phyloP scores from a whole-genome alignment of 2,888 invertebrate genomes.

The Ligdia adustata region DNA sequence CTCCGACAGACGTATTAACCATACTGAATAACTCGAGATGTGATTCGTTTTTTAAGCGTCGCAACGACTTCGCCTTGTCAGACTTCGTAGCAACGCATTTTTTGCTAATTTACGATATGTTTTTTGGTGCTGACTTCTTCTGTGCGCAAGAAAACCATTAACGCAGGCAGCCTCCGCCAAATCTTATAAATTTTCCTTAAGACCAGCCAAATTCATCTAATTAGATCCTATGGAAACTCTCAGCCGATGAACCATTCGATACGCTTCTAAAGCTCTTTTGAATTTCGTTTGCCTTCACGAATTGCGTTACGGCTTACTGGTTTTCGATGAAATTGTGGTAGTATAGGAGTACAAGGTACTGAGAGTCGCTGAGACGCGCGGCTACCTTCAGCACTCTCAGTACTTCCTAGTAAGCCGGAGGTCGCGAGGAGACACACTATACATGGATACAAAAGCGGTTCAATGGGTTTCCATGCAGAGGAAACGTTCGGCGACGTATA shows the following conservation, averaged over 20 bases:
- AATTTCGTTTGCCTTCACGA: conserved; percentile 11
- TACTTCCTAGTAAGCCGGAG: conserved; percentile 23
- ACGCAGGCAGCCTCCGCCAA: neutral
- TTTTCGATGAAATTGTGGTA: conserved; percentile 20
- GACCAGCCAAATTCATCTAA: neutral
- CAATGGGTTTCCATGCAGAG: conserved; percentile 7
- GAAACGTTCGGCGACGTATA: conserved; percentile 11
- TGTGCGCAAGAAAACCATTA: neutral
- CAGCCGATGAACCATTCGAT: conserved; percentile 12
- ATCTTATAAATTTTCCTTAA: neutral
- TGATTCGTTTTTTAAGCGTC: conserved; percentile 45
- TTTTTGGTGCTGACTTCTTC: conserved; percentile 7
- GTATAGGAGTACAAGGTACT: conserved; percentile 11
- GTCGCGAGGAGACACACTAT: no score
- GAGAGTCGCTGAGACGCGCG: conserved; percentile 7
- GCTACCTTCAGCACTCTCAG: conserved; percentile 14
- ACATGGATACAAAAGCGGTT: no score
- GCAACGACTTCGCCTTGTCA: neutral
- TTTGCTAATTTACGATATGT: conserved; percentile 4
- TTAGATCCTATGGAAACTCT: conserved; percentile 9
- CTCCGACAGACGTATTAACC: conserved; percentile 39
- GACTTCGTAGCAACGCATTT: neutral
- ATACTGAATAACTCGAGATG: conserved; percentile 52
- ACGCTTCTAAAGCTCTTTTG: conserved; percentile 12
- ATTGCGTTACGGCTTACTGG: conserved; percentile 4